A percentile compares a stretch with the other conserved stretches of the same genome.
Conservation (phyloP, 2,113 vertebrate genomes). For the Noctilio leporinus region DNA sequence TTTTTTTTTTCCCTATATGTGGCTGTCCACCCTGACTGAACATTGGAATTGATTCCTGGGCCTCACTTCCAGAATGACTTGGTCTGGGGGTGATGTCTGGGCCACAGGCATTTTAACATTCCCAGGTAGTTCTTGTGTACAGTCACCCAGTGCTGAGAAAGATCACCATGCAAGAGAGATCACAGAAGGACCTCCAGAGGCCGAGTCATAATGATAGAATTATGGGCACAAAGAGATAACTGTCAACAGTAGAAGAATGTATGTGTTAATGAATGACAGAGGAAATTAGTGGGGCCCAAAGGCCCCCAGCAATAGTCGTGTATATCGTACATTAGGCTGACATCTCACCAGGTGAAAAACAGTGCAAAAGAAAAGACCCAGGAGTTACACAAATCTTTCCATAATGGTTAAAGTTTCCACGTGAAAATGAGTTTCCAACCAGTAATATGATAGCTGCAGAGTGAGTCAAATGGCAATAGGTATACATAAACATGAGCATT, state of each 20-base stretch:
- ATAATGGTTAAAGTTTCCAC: constrained; percentile 20
- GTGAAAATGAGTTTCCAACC: constrained; percentile 37
- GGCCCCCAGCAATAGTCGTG: not conserved
- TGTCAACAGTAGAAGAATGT: not conserved
- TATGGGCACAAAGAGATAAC: not conserved
- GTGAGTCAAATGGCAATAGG: not conserved
- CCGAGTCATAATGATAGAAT: not conserved
- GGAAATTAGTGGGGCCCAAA: not conserved
- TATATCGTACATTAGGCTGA: not conserved
- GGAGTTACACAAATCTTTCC: not conserved
- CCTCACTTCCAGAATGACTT: not conserved
- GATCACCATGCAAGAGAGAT: not conserved
- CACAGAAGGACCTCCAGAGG: not conserved
- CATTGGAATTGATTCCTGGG: not conserved
- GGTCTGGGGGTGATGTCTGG: not conserved
- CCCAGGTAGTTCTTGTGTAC: not conserved
- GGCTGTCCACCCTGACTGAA: not conserved
- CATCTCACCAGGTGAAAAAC: not conserved
- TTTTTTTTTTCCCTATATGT: not conserved
- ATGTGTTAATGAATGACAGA: not conserved
- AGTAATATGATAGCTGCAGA: not conserved
- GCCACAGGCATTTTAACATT: not conserved
- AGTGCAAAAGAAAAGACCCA: not conserved
- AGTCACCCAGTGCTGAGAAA: not conserved
- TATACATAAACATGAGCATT: constrained; percentile 32